Evolutionary conservation across 2,888 invertebrate species (phyloP), one percentile per base, ranked within the genome.

Genomic region (Nysson spinosus): DNA sequence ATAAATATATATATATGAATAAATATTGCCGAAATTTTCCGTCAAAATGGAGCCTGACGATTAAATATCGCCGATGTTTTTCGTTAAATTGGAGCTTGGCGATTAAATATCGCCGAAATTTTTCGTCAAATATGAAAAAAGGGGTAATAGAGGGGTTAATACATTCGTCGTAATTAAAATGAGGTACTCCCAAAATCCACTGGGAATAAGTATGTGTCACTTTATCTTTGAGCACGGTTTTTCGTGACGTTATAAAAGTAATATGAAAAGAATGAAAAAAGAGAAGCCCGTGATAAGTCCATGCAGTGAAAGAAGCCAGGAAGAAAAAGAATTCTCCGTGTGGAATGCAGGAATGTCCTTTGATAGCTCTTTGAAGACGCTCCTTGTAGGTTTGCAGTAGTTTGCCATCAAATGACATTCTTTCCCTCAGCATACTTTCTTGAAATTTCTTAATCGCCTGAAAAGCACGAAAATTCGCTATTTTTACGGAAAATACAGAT

Each of bases 381-480:
- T 56, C 54, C 62, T 65, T 71, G 65, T 69, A 58, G 65, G 61
- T 30, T 37, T 44, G 26, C 49, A 46, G 69, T 65, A 57, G 58
- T 69, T 55, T 65, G 62, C 55, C 64, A 49, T 64, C 55, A 69
- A 58, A 55, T 60, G 63, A 64, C 56, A 54, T 64, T 67, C 58
- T 50, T 64, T 54, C 42, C 63, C 30, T 43, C 9, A 24, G 39
- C 11, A 22, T 12, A 34, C 32, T 32, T 44, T 44, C 49, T 49
- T 58, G 60, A 60, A 54, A 50, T 51, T 61, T 46, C 22, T 14
- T 20, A 47, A 19, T 37, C 26, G 49, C 28, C 28, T 40, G 40
- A 28, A 22, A 40, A 44, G 40, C 46, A 19, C 40, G 37, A 19
- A 37, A 28, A 44, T 28, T 14, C 34, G 39, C 40, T 43, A 43